Evolutionary conservation across 2,888 invertebrate species (phyloP), one percentile per base, ranked within the genome.

Genomic region (Plutella xylostella): DNA sequence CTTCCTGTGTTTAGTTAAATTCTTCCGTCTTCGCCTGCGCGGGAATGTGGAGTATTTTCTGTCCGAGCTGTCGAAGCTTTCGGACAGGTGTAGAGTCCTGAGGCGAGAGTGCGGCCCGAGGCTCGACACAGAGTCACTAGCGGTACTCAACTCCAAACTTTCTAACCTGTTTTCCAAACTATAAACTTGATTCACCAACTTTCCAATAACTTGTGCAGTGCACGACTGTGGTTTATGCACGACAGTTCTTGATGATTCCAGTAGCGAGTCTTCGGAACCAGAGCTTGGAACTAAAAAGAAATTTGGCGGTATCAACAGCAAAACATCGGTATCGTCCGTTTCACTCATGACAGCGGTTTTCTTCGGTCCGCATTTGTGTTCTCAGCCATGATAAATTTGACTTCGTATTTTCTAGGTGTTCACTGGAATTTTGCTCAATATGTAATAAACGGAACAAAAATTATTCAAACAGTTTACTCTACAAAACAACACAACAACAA

Each of bases 311-410:
- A 93, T 91, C 56, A 92, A 72, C 57, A 94, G 73, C 52, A 94
- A 84, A 60, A 92, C 88, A 74, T 94, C 93, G 4, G 93, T 94
- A 76, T 93, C 93, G 86, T 93, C 93, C 51, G 84, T 84, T 52
- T 84, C 84, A 83, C 82, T 84, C 84, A 85, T 85, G 60, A 74
- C 82, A 39, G 15, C 17, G n/a, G n/a, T n/a, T n/a, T n/a, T n/a
- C n/a, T n/a, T n/a, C n/a, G n/a, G n/a, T n/a, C n/a, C n/a, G n/a
- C n/a, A n/a, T n/a, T n/a, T n/a, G n/a, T n/a, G n/a, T n/a, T n/a
- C n/a, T n/a, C n/a, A n/a, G n/a, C n/a, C n/a, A n/a, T n/a, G n/a
- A n/a, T n/a, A n/a, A n/a, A n/a, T n/a, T n/a, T n/a, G n/a, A n/a
- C n/a, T n/a, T n/a, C n/a, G n/a, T n/a, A n/a, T n/a, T n/a, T n/a